Percentiles rank a stretch among this genome's conserved stretches.
Evolutionary conservation across 2,113 vertebrate genomes (phyloP).

Genomic region (Candoia aspera): DNA sequence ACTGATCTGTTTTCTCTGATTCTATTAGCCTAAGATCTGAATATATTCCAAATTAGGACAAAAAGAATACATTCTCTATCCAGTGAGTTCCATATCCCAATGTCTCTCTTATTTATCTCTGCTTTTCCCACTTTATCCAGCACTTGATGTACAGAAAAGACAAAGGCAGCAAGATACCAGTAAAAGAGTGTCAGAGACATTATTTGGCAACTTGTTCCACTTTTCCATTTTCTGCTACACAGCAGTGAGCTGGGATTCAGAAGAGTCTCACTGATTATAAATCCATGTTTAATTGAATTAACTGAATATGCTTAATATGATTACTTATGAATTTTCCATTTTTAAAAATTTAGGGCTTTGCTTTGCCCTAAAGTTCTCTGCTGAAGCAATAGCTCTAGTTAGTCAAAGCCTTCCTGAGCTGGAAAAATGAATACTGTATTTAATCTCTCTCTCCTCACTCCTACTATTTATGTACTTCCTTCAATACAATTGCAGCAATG

Average conservation of each 20-base stretch:
- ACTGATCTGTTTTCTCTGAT: not conserved
- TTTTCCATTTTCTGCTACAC: not conserved
- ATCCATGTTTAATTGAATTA: not conserved
- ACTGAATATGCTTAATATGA: not conserved
- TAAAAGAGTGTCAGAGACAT: too few relatives aligned
- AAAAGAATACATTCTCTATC: not conserved
- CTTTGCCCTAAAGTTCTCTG: not conserved
- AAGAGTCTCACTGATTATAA: not conserved
- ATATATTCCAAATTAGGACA: not conserved
- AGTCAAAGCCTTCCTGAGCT: not conserved
- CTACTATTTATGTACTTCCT: not conserved
- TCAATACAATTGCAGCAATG: not conserved
- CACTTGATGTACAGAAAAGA: not conserved
- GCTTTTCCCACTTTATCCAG: not conserved
- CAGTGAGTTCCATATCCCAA: not conserved
- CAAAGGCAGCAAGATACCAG: not conserved
- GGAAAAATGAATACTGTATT: not conserved
- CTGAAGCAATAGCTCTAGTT: not conserved
- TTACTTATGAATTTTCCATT: not conserved
- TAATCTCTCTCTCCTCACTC: not conserved
- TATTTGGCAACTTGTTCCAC: not conserved
- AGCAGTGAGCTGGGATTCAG: not conserved
- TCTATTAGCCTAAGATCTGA: not conserved
- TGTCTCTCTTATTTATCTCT: not conserved
- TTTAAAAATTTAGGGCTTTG: not conserved